Evolutionary conservation across 2,797 vertebrate genomes (phyloP), one percentile per base, ranked within the genome.

Genomic region (Pempheris klunzingeri): DNA sequence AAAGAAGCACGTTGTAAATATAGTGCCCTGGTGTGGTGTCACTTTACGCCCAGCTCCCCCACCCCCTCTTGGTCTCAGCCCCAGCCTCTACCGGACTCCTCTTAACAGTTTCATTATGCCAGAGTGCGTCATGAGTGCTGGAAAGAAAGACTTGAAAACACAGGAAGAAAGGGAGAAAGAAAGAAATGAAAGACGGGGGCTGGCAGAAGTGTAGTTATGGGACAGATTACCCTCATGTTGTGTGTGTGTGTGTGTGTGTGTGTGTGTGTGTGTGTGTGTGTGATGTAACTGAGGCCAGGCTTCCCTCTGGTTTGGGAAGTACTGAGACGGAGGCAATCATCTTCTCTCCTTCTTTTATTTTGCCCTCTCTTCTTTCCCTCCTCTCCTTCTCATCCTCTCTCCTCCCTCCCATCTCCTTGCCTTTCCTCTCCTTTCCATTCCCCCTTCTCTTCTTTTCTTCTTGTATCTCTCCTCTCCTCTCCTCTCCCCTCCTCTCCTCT

Each of bases 81-180:
- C 85, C 85, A 86, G 81, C 78, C 73, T 88, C 77, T 20, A 83
- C 86, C 58, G 87, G 91, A 90, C 90, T 92, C 86, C 81, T 87
- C 85, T 93, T 92, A 93, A 92, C 92, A 85, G 88, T 85, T 92
- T 93, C 92, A 93, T 93, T 93, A 88, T 93, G 86, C 89, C 87
- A 63, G 83, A 91, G 89, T 94, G 91, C 92, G 92, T 93, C 91
- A 94, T 83, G 81, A 89, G 82, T 14, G 0, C 83, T 91, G 92
- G 90, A 90, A 88, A 91, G 87, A 59, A 38, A 73, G 72, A 75
- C 73, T 58, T 81, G 73, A 91, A 92, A 91, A 93, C 82, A 90
- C 77, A 85, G 83, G 78, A 90, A 90, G 87, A 92, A 90, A 89
- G 78, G 71, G 71, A 87, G 83, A 84, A 86, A 82, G 80, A 81